A percentile compares a stretch with the other conserved stretches of the same genome.
phyloP scores from a whole-genome alignment of 2,797 vertebrate genomes.

The Acomys russatus region DNA sequence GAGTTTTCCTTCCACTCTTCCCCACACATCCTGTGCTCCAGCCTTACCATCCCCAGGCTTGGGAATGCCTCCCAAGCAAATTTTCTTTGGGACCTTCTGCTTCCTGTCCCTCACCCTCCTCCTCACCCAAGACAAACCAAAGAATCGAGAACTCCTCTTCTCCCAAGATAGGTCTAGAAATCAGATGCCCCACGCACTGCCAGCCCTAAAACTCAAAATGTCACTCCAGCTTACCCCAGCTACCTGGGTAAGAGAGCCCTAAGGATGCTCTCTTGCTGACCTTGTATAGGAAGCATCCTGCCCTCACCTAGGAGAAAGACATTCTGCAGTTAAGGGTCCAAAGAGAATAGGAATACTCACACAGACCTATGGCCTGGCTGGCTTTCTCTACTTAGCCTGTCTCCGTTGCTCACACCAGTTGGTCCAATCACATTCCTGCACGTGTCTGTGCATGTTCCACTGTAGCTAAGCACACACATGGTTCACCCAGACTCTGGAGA shows the following conservation, averaged over 20 bases:
- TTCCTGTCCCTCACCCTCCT: background rate
- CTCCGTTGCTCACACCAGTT: background rate
- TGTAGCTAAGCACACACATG: background rate
- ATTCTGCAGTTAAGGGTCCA: background rate
- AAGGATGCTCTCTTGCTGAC: background rate
- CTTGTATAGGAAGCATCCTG: background rate
- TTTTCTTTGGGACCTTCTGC: background rate
- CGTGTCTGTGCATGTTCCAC: too few relatives aligned
- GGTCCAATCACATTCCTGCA: background rate
- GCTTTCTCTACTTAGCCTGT: background rate
- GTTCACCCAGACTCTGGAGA: background rate
- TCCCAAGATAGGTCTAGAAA: background rate
- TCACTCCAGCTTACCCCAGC: background rate
- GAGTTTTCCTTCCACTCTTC: background rate
- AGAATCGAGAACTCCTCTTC: background rate
- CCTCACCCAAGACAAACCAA: background rate
- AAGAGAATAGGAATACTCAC: background rate
- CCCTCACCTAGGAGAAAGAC: background rate
- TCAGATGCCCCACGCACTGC: background rate
- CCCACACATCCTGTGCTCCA: background rate
- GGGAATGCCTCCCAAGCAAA: background rate
- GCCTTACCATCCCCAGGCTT: fast-evolving
- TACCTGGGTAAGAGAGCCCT: background rate
- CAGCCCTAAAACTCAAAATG: background rate
- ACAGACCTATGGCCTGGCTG: background rate